Percentiles rank a stretch among this genome's conserved stretches.
Conservation (phyloP, 2,797 vertebrate species). For the Sitta carolinensis region DNA sequence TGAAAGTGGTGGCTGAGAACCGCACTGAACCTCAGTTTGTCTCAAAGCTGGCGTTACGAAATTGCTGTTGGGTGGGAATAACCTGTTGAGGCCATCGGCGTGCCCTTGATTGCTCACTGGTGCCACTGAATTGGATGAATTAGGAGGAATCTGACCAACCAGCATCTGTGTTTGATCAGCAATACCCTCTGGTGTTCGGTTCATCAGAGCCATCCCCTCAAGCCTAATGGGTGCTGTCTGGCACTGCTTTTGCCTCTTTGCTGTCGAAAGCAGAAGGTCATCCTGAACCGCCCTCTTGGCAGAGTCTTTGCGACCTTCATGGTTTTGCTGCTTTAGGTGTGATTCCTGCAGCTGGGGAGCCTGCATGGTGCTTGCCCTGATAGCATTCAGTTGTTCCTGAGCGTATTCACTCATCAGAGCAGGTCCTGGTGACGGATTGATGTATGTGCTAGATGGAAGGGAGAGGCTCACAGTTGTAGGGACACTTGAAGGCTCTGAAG, state of each 20-base stretch:
- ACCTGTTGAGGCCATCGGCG: slow-evolving; percentile 78
- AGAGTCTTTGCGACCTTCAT: slow-evolving; percentile 86
- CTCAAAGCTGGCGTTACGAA: slow-evolving; percentile 84
- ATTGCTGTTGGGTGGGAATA: slow-evolving; percentile 85
- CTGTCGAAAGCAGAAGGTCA: slow-evolving; percentile 86
- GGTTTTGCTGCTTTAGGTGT: slow-evolving; percentile 77
- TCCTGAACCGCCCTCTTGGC: slow-evolving; percentile 90
- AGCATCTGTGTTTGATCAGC: slow-evolving; percentile 88
- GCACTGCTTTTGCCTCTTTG: slow-evolving; percentile 92
- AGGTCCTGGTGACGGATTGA: slow-evolving; percentile 81
- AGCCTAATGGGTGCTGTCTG: slow-evolving; percentile 79
- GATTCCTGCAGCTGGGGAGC: slow-evolving; percentile 78
- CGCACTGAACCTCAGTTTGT: slow-evolving; percentile 85
- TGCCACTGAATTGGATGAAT: slow-evolving; percentile 77
- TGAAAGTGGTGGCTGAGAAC: slow-evolving; percentile 79
- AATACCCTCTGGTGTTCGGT: slow-evolving; percentile 66
- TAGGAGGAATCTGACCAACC: slow-evolving; percentile 83
- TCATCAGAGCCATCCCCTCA: slow-evolving; percentile 83
- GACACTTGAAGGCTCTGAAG: slow-evolving; percentile 67
- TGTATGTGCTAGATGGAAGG: slow-evolving; percentile 77
- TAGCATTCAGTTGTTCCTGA: slow-evolving; percentile 83
- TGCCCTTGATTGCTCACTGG: slow-evolving; percentile 81
- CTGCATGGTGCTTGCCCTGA: slow-evolving; percentile 78
- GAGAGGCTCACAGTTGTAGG: slow-evolving; percentile 77
- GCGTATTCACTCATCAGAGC: slow-evolving; percentile 84